These are phyloP conservation scores for Noctilio leporinus DNA, from an alignment of 2,113 vertebrate species.

Conservation along the genomic window DNA sequence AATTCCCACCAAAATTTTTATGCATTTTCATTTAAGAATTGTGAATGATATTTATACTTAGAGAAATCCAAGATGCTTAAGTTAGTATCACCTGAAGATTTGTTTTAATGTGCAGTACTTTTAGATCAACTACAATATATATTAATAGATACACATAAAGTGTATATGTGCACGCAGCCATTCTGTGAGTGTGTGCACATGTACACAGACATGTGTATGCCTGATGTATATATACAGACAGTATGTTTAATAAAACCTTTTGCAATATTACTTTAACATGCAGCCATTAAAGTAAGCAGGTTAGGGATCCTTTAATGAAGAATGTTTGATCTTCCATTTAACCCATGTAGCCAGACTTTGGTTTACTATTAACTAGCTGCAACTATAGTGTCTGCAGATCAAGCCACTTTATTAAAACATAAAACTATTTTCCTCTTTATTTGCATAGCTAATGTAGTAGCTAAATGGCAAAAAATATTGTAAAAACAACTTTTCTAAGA, in stretches of 20 bases:
- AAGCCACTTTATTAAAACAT: background rate
- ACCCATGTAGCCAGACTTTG: conserved; percentile 23
- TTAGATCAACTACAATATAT: conserved; percentile 53
- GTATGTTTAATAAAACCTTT: conserved; percentile 72
- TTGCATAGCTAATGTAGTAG: conserved; percentile 73
- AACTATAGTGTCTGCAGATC: conserved; percentile 18
- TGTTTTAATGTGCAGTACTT: conserved; percentile 63
- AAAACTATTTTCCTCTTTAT: conserved; percentile 32
- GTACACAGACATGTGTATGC: conserved; percentile 63
- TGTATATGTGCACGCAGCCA: conserved; percentile 38
- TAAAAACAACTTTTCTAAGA: conserved; percentile 76
- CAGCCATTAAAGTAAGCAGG: conserved; percentile 3
- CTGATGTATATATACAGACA: conserved; percentile 72
- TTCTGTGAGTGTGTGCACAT: conserved; percentile 37
- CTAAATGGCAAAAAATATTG: conserved; percentile 77
- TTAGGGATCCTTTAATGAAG: conserved; percentile 48
- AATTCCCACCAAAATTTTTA: conserved; percentile 11
- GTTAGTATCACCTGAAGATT: conserved; percentile 58
- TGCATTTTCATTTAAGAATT: background rate
- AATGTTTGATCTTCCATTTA: conserved; percentile 48
- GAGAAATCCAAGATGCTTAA: conserved; percentile 65
- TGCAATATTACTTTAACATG: conserved; percentile 23
- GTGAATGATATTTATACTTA: conserved; percentile 6
- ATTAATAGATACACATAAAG: conserved; percentile 61
- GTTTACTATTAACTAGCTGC: conserved; percentile 40